Conservation (phyloP, 2,888 invertebrate species). For the Drosophila prolongata region DNA sequence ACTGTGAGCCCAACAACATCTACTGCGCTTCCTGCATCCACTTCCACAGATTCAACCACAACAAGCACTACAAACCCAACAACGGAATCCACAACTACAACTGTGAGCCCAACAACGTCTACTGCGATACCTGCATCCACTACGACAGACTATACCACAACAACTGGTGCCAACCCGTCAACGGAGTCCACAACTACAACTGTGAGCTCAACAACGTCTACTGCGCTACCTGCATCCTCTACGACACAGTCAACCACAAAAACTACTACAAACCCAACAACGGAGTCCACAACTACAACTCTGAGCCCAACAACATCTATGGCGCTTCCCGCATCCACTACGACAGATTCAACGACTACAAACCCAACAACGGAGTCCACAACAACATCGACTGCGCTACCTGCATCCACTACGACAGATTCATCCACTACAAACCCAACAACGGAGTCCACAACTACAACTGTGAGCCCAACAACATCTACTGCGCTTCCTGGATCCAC, state of each 20-base stretch:
- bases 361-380: background rate
- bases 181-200: background rate
- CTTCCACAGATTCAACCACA: constrained; percentile 5
- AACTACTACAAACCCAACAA: too few relatives aligned
- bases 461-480: background rate
- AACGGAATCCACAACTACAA: background rate
- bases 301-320: too few relatives aligned
- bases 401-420: too few relatives aligned
- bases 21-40: background rate
- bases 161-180: background rate
- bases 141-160: background rate
- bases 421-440: too few relatives aligned
- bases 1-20: background rate
- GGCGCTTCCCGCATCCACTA: too few relatives aligned
- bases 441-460: too few relatives aligned
- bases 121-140: background rate
- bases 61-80: background rate
- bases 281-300: background rate
- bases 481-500: constrained; percentile 9
- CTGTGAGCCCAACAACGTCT: background rate
- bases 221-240: constrained; percentile 5
- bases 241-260: background rate
- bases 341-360: background rate
- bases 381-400: too few relatives aligned
- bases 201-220: background rate